Evolutionary conservation across 2,113 vertebrate genomes (phyloP), one percentile per base, ranked within the genome.

Genomic region (Philantomba maxwellii): DNA sequence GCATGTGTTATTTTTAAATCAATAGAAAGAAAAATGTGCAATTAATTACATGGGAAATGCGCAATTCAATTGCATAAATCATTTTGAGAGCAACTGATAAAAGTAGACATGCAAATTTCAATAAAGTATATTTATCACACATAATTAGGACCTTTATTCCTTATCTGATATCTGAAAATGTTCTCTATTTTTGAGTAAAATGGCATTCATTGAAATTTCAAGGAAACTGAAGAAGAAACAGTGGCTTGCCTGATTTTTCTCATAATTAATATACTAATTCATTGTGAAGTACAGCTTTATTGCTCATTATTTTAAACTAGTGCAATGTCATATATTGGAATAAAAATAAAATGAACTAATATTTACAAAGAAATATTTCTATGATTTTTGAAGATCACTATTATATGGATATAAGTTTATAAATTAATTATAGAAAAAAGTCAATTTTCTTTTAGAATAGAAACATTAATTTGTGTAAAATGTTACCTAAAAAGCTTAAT

Each of bases 211-310:
- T 98, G 89, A 97, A 97, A 97, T 97, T 97, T 98, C 95, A 96
- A 96, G 70, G 53, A 95, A 98, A 98, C 7, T 94, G 62, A 98
- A 93, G 90, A 97, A 97, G 88, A 98, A 98, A 97, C 62, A 95
- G 47, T 93, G 96, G 83, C 88, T 97, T 83, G 45, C 57, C 73
- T 97, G 95, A 98, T 98, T 97, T 97, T 80, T 95, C 96, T 97
- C 90, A 57, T 96, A 97, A 98, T 98, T 98, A 98, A 98, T 93
- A 96, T 51, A 97, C 77, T 98, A 98, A 96, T 4, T 98, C 95
- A 97, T 93, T 86, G 17, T 98, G 93, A 98, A 97, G 94, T 98
- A 97, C 36, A 96, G 84, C 36, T 96, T 94, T 95, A 97, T 92
- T 95, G 77, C 36, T 85, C 11, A 92, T 97, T 98, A 97, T 97